phyloP scores from a whole-genome alignment of 2,888 invertebrate species.

The Catocala fraxini region DNA sequence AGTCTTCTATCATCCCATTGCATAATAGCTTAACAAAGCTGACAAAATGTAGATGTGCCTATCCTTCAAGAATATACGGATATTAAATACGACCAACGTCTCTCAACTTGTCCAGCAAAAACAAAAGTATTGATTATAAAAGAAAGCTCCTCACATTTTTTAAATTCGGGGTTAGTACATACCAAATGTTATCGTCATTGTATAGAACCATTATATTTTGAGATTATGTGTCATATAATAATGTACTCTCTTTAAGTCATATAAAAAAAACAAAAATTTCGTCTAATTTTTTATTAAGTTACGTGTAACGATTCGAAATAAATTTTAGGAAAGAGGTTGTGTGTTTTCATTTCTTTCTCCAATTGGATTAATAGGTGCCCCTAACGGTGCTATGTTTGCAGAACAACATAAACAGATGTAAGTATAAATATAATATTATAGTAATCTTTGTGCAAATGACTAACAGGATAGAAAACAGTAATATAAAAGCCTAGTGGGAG shows the following conservation, averaged over 20 bases:
- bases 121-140: conserved; percentile 38
- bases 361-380: neutral
- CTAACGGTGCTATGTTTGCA: too few relatives aligned
- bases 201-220: conserved; percentile 77
- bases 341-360: conserved; percentile 39
- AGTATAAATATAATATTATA: too few relatives aligned
- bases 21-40: too few relatives aligned
- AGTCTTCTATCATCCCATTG: too few relatives aligned
- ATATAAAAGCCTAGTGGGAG: too few relatives aligned
- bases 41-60: too few relatives aligned
- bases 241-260: conserved; percentile 49
- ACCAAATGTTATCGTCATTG: conserved; percentile 67
- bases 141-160: conserved; percentile 37
- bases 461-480: too few relatives aligned
- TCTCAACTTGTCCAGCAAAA: conserved; percentile 27
- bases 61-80: too few relatives aligned
- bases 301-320: conserved; percentile 80
- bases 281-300: conserved; percentile 71
- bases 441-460: too few relatives aligned
- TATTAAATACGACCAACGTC: conserved; percentile 9
- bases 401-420: too few relatives aligned
- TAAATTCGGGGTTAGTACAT: conserved; percentile 42
- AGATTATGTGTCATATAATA: conserved; percentile 76
- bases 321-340: conserved; percentile 65
- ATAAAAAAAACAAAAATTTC: conserved; percentile 36